Evolutionary conservation across 2,888 invertebrate genomes (phyloP), one percentile per base, ranked within the genome.

Genomic region (Theretra japonica): DNA sequence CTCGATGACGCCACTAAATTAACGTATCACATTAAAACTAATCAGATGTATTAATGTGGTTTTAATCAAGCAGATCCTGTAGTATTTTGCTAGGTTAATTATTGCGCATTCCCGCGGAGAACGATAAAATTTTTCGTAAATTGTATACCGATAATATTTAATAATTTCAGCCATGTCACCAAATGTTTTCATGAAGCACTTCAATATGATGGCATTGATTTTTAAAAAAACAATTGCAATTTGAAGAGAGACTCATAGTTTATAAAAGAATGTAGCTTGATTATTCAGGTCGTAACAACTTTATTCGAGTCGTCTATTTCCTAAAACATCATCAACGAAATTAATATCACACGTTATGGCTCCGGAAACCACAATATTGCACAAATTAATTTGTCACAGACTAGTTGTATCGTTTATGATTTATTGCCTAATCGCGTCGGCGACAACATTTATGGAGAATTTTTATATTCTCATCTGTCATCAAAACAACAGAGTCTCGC

Each of bases 401-500:
- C 59, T 25, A 41, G 62, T 53, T 50, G 53, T 62, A 53, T 33
- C 69, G 50, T 30, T 69, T 72, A 74, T 84, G 83, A 84, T 89
- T 86, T 82, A 86, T 72, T 60, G n/a, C 53, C 25, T 30, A 72
- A 60, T 53, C 59, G 62, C 70, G 74, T 73, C 62, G 73, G 57
- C 53, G 69, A 65, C 53, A 74, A 68, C 48, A 70, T 65, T 75
- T 60, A 65, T 75, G 77, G 76, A 78, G 77, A 78, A 77, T 76
- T 76, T 78, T 80, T 83, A 80, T 84, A 82, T 84, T 80, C 76
- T 75, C 79, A 72, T 78, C 72, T 81, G 77, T 82, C 76, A 75
- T 76, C 77, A 33, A 65, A 82, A 83, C 83, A 83, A 81, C 79
- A 76, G 77, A 77, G 78, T 79, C 74, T 77, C 77, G 77, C 90